Evolutionary conservation across 2,113 vertebrate genomes (phyloP).

Genomic region (Perca flavescens): DNA sequence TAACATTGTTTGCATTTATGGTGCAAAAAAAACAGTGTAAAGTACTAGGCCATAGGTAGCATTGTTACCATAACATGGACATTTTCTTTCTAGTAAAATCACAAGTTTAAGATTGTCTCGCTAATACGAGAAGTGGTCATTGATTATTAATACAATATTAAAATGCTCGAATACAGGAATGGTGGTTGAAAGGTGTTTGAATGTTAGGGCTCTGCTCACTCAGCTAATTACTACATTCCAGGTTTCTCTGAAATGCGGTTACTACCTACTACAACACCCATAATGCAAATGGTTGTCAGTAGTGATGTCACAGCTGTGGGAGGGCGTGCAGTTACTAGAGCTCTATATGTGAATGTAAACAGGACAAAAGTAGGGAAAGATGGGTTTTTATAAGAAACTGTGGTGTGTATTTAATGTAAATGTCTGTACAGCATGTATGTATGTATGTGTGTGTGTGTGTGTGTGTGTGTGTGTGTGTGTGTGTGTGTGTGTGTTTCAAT

Average conservation of each 20-base stretch:
- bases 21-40: constrained; percentile 71
- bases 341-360: constrained; percentile 46
- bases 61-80: constrained; percentile 71
- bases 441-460: not conserved
- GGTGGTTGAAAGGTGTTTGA: constrained; percentile 18
- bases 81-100: constrained; percentile 65
- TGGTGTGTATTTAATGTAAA: constrained; percentile 23
- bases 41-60: constrained; percentile 75
- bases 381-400: constrained; percentile 35
- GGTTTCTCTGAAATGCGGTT: constrained; percentile 35
- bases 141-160: constrained; percentile 60
- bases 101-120: constrained; percentile 80
- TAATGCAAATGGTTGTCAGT: constrained; percentile 53
- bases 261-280: constrained; percentile 61
- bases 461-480: constrained; percentile 30
- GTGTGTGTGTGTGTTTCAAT: constrained; percentile 14
- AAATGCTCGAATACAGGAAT: constrained; percentile 67
- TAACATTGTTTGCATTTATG: constrained; percentile 60
- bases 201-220: constrained; percentile 41
- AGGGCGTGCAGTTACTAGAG: constrained; percentile 32
- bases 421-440: constrained; percentile 36
- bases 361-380: constrained; percentile 21
- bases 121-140: constrained; percentile 79
- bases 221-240: constrained; percentile 24
- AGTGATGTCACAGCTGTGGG: constrained; percentile 34